Conservation (phyloP, 2,113 vertebrate species). For the Cnemophilus loriae region DNA sequence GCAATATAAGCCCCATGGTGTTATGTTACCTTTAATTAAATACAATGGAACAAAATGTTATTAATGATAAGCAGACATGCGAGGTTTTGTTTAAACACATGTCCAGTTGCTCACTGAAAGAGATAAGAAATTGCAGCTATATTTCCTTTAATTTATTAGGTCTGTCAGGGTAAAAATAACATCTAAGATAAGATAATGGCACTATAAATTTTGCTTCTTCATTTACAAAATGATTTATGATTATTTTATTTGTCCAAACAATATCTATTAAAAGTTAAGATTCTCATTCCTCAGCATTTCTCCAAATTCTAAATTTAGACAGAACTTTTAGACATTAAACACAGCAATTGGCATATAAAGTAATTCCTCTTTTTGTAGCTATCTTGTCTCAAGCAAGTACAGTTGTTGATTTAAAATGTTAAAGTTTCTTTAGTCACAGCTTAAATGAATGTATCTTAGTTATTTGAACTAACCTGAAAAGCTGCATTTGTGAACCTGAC, state of each 20-base stretch:
- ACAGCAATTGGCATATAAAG: not conserved
- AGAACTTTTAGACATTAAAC: not conserved
- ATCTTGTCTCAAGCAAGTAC: not conserved
- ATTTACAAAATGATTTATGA: constrained; percentile 16
- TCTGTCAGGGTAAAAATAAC: constrained; percentile 54
- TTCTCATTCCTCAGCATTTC: not conserved
- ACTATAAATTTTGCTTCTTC: constrained; percentile 24
- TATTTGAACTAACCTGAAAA: not conserved
- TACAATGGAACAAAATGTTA: not conserved
- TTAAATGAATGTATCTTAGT: not conserved
- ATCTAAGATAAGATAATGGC: constrained; percentile 48
- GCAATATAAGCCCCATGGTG: not conserved
- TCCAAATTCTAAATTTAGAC: not conserved
- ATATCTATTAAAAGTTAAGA: not conserved
- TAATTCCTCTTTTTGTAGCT: not conserved
- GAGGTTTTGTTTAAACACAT: constrained; percentile 40
- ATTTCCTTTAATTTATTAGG: constrained; percentile 54
- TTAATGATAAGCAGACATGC: constrained; percentile 3
- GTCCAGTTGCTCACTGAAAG: not conserved
- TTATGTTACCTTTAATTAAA: constrained; percentile 27
- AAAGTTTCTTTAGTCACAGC: not conserved
- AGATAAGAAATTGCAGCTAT: constrained; percentile 25
- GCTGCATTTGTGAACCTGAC: not conserved
- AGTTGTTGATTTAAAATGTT: not conserved
- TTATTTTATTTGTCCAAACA: not conserved